A percentile compares a stretch with the other conserved stretches of the same genome.
Conservation (phyloP, 2,888 invertebrate genomes). For the Myopa testacea region DNA sequence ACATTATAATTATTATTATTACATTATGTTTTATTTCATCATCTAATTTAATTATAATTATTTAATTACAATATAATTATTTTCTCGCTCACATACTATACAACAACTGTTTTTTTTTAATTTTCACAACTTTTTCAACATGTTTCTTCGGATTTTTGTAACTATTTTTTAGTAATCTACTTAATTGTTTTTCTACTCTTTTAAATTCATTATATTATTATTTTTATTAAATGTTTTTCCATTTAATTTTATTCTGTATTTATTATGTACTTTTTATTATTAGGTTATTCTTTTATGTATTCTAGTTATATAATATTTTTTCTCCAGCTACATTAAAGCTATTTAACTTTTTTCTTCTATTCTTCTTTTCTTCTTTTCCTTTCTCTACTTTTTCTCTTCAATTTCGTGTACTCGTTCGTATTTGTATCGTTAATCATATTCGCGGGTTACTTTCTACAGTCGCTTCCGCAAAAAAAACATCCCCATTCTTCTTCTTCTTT, state of each 20-base stretch:
- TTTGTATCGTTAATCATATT: background rate
- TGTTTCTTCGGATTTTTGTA: background rate
- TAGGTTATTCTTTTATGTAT: background rate
- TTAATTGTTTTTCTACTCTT: background rate
- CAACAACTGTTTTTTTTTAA: background rate
- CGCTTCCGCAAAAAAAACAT: too few species aligned
- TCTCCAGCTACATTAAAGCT: conserved; percentile 3
- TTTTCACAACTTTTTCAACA: background rate
- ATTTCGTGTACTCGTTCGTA: background rate
- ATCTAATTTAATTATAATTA: background rate
- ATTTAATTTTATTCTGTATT: background rate
- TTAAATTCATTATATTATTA: background rate
- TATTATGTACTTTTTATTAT: background rate
- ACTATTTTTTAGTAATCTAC: background rate
- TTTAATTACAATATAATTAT: conserved; percentile 4
- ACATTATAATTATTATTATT: background rate
- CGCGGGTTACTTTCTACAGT: too few species aligned
- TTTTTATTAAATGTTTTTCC: background rate
- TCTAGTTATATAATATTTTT: background rate
- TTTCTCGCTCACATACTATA: conserved; percentile 11
- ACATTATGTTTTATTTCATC: background rate
- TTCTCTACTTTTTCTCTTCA: background rate
- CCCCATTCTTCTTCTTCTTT: too few species aligned
- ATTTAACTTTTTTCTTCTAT: background rate
- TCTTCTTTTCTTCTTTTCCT: background rate